phyloP scores from a whole-genome alignment of 2,113 vertebrate genomes.

The Psittacara wagleri region DNA sequence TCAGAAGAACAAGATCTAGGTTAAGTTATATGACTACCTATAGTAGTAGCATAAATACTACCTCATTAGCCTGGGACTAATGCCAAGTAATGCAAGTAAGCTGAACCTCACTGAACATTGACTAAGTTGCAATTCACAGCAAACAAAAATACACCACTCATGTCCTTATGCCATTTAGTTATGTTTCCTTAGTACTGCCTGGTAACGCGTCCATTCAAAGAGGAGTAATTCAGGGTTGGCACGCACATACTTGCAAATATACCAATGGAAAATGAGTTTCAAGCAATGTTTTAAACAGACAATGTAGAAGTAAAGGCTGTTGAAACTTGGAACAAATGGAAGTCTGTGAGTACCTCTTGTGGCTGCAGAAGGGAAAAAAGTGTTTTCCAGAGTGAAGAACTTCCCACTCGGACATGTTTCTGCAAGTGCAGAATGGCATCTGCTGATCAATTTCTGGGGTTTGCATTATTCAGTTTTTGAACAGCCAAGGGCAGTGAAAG shows the following conservation, averaged over 20 bases:
- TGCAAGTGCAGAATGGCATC: neutral
- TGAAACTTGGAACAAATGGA: neutral
- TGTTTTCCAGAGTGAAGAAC: neutral
- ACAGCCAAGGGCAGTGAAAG: neutral
- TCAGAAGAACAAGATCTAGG: neutral
- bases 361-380: conserved; percentile 11
- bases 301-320: neutral
- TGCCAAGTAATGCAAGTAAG: neutral
- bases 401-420: neutral
- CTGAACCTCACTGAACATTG: neutral
- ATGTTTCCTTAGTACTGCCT: neutral
- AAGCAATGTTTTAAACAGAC: neutral
- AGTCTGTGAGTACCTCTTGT: conserved; percentile 57
- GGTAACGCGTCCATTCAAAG: neutral
- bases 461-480: neutral
- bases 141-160: neutral
- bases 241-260: neutral
- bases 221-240: neutral
- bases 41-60: neutral
- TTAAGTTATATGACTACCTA: neutral
- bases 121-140: neutral
- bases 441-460: neutral
- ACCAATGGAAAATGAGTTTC: neutral
- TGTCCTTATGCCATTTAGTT: neutral
- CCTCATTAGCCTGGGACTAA: neutral